Evolutionary conservation across 2,113 vertebrate genomes (phyloP), one percentile per base, ranked within the genome.

Genomic region (Nanorana parkeri): DNA sequence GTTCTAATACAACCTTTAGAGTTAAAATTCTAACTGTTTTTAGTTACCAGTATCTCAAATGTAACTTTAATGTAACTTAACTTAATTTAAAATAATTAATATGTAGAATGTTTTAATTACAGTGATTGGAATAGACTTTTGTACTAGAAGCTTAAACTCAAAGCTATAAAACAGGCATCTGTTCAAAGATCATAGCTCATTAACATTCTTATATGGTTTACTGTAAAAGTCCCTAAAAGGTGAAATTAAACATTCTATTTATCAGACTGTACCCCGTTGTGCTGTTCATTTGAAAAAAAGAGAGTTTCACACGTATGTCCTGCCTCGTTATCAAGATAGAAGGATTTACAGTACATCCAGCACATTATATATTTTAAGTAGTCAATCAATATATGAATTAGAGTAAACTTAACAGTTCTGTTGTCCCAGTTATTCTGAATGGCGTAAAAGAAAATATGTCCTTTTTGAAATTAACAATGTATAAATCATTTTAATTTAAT

Each of bases 221-320:
- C 36, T 79, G 84, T 85, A 60, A 68, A 88, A 80, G 87, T 81
- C 83, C 84, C 36, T 56, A 84, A 68, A 47, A 19, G 83, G 77
- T 88, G 85, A 88, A 88, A 91, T 87, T 26, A 90, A 89, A 87
- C 76, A 64, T 85, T 87, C 85, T 88, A 80, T 87, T 89, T 85
- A 89, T 90, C 88, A 89, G 86, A 87, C 85, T 26, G 20, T 83
- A 84, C 84, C 84, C 86, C 83, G 84, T 85, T 88, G 88, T 81
- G 86, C 79, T 87, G 86, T 89, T 90, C 85, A 85, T 89, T 89
- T 87, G 66, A 90, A 88, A 89, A 88, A 72, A 81, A 86, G 85
- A 86, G 83, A 89, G 88, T 89, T 88, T 80, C 87, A 68, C 63
- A 80, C 77, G 87, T 83, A 63, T 78, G 41, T 85, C 74, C 67